Conservation (phyloP, 2,888 invertebrate species). For the Acholoe squamosa region DNA sequence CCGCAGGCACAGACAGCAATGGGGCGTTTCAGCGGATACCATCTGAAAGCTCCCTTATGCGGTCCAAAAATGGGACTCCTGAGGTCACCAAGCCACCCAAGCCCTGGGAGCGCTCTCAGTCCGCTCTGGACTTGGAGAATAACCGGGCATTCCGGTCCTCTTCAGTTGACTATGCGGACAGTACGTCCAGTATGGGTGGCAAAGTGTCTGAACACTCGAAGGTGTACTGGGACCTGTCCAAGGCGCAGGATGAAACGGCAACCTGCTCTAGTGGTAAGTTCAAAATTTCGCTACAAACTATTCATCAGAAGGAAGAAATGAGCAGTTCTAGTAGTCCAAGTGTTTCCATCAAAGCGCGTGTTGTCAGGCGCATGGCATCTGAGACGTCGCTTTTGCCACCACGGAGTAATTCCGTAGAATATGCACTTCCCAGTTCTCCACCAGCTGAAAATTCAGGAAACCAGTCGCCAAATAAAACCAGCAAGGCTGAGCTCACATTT, state of each 20-base stretch:
- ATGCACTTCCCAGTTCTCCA: conserved; percentile 60
- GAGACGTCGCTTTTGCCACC: conserved; percentile 64
- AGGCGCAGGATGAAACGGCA: conserved; percentile 73
- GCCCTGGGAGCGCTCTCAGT: conserved; percentile 80
- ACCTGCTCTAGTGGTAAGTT: conserved; percentile 62
- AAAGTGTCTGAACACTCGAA: conserved; percentile 80
- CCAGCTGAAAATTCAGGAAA: not conserved
- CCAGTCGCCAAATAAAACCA: conserved; percentile 63
- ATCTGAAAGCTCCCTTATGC: conserved; percentile 66
- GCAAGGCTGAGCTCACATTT: conserved; percentile 63
- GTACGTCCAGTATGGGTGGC: conserved; percentile 49
- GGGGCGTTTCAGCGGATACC: conserved; percentile 67
- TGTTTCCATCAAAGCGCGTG: conserved; percentile 70
- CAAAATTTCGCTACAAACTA: conserved; percentile 79
- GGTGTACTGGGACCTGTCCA: conserved; percentile 82
- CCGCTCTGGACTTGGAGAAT: conserved; percentile 72
- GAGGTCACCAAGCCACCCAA: conserved; percentile 65
- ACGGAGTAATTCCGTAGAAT: conserved; percentile 30
- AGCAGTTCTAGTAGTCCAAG: conserved; percentile 66
- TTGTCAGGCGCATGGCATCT: conserved; percentile 70
- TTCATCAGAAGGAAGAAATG: conserved; percentile 80
- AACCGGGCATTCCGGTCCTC: conserved; percentile 46
- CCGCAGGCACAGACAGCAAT: conserved; percentile 29
- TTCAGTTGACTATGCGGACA: conserved; percentile 62
- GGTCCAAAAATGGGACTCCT: conserved; percentile 29